phyloP scores from a whole-genome alignment of 2,113 vertebrate species.

The Onychostoma macrolepis region DNA sequence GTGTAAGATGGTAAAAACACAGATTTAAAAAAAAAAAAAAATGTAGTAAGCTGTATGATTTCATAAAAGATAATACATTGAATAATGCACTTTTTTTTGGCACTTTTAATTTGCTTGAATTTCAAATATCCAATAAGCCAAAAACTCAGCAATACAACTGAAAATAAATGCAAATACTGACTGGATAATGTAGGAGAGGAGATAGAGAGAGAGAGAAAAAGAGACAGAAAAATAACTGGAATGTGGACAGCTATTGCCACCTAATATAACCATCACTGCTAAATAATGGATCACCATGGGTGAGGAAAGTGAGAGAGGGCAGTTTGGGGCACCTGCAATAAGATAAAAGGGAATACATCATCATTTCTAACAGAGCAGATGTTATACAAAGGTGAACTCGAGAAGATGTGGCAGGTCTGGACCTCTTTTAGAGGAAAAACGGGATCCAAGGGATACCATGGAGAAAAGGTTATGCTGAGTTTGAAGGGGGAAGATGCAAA shows the following conservation, averaged over 20 bases:
- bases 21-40: too few species aligned
- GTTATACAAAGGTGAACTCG: background rate
- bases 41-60: too few species aligned
- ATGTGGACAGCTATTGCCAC: slow-evolving; percentile 55
- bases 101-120: background rate
- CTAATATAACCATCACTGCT: background rate
- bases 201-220: background rate
- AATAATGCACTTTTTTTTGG: background rate
- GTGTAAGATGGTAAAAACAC: too few species aligned
- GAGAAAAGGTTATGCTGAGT: background rate
- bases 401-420: slow-evolving; percentile 45
- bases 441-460: slow-evolving; percentile 46
- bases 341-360: slow-evolving; percentile 22
- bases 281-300: slow-evolving; percentile 23
- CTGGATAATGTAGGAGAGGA: background rate
- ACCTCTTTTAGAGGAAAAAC: slow-evolving; percentile 41
- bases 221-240: slow-evolving; percentile 57
- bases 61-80: too few species aligned
- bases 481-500: slow-evolving; percentile 62
- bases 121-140: background rate
- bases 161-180: background rate
- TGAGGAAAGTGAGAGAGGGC: background rate
- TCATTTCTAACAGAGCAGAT: slow-evolving; percentile 11
- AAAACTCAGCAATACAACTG: background rate
- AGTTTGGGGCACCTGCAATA: slow-evolving; percentile 1